Percentiles rank a stretch among this genome's conserved stretches.
These are phyloP conservation scores for Camponotus pennsylvanicus DNA, from an alignment of 1,140 invertebrate species.

Conservation along the genomic window DNA sequence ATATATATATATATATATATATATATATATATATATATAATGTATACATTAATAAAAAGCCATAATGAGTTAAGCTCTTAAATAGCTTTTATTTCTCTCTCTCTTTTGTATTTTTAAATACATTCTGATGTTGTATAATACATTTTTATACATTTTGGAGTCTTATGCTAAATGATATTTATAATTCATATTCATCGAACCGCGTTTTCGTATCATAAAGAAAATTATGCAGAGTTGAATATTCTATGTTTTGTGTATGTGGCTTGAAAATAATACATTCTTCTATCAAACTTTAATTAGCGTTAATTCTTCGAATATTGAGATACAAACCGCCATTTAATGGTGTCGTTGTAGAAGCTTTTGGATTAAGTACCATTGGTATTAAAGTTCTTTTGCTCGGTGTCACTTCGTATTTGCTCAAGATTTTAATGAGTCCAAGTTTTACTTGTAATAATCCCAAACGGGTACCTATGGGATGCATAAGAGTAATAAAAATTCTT, in stretches of 20 bases:
- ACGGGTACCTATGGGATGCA: slow-evolving; percentile 60
- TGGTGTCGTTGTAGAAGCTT: slow-evolving; percentile 20
- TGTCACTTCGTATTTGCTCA: slow-evolving; percentile 75
- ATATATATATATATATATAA: too few relatives aligned
- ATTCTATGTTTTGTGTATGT: not conserved
- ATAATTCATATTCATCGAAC: not conserved
- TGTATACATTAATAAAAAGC: too few relatives aligned
- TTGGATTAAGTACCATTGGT: slow-evolving; percentile 65
- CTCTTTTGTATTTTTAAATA: too few relatives aligned
- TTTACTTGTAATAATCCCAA: slow-evolving; percentile 78
- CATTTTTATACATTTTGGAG: too few relatives aligned
- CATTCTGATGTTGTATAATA: too few relatives aligned
- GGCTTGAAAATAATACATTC: not conserved
- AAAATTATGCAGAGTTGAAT: not conserved
- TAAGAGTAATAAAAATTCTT: not conserved
- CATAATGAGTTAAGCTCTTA: too few relatives aligned
- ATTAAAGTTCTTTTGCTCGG: slow-evolving; percentile 62
- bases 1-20: too few relatives aligned
- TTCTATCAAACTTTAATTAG: not conserved
- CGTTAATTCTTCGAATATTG: slow-evolving; percentile 53
- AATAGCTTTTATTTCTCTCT: too few relatives aligned
- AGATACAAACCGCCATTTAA: slow-evolving; percentile 45
- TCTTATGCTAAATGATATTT: not conserved
- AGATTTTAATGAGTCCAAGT: slow-evolving; percentile 72
- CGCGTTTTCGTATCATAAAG: not conserved